A percentile compares a stretch with the other conserved stretches of the same genome.
Evolutionary conservation across 2,888 invertebrate species (phyloP).

Genomic region (Drosophila austrosaltans): DNA sequence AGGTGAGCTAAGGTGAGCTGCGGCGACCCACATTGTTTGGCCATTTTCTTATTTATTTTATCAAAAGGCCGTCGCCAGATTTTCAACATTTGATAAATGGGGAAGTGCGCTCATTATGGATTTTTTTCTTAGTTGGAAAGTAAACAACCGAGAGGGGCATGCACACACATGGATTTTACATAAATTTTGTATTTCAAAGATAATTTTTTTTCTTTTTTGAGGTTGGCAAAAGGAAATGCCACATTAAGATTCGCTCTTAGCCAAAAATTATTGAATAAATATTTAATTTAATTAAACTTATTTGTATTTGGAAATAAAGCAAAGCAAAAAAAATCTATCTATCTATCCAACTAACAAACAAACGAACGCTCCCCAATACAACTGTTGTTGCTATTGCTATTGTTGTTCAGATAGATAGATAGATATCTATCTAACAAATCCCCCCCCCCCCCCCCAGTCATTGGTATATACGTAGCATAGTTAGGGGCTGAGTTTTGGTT

Average conservation of each 20-base stretch:
- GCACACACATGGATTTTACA: neutral
- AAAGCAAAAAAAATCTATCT: neutral
- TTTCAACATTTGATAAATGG: conserved; percentile 72
- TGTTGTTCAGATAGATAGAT: conserved; percentile 1
- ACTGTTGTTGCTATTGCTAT: neutral
- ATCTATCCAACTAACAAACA: neutral
- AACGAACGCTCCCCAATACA: neutral
- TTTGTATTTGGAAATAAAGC: conserved; percentile 2
- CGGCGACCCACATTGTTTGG: conserved; percentile 17
- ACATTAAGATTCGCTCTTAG: neutral
- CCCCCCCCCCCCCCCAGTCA: conserved; percentile 8
- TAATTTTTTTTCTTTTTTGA: neutral
- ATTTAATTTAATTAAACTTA: conserved; percentile 13
- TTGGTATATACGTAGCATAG: neutral
- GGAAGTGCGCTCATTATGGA: conserved; percentile 54
- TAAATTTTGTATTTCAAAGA: neutral
- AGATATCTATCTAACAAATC: conserved; percentile 18
- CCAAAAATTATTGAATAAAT: neutral
- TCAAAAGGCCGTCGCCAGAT: conserved; percentile 63
- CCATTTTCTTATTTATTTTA: conserved; percentile 65
- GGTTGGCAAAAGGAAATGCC: conserved; percentile 3
- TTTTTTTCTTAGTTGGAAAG: conserved; percentile 37
- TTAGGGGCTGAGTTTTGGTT: conserved; percentile 2
- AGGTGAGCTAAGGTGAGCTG: neutral
- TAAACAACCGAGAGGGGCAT: conserved; percentile 10